Evolutionary conservation across 2,113 vertebrate genomes (phyloP), one percentile per base, ranked within the genome.

Genomic region (Okapia johnstoni): DNA sequence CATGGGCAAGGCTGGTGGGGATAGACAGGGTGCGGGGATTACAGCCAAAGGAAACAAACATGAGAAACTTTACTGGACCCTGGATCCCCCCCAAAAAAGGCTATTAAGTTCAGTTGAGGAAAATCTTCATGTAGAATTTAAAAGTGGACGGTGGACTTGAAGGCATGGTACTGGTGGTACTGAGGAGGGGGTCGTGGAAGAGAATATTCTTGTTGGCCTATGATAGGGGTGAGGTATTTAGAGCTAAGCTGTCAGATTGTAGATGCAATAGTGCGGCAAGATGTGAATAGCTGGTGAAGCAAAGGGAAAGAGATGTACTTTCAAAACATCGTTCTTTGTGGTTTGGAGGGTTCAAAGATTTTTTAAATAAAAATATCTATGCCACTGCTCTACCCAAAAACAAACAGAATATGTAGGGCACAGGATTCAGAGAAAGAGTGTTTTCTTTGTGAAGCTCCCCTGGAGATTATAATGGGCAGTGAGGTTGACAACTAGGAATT

Each of bases 331-430:
- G 25, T 52, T 76, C 70, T 80, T 40, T 40, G 33, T 91, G 58
- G 63, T 81, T 61, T 30, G 25, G 2, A 76, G 63, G 36, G 36
- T 28, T 92, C 23, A 3, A 81, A 81, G 36, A 0, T 4, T 26
- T 50, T 88, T 54, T 83, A 36, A 81, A 21, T 81, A 33, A 73
- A 93, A 81, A 90, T 57, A 46, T 21, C 73, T 81, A 46, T 30
- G 9, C 8, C 26, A 92, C 46, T 86, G 8, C 4, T 63, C 36
- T 81, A 57, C 14, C 43, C 43, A 33, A 19, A 93, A 85, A 81
- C 58, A 95, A 48, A 90, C 1, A 30, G 43, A 73, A 58, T 33
- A 63, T 63, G 81, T 48, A 4, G 30, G 21, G 46, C 17, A 25
- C 7, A 4, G 5, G 1, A 90, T 66, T 26, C 77, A 36, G 12